Conservation (phyloP, 2,113 vertebrate species). For the Lasiurus borealis region DNA sequence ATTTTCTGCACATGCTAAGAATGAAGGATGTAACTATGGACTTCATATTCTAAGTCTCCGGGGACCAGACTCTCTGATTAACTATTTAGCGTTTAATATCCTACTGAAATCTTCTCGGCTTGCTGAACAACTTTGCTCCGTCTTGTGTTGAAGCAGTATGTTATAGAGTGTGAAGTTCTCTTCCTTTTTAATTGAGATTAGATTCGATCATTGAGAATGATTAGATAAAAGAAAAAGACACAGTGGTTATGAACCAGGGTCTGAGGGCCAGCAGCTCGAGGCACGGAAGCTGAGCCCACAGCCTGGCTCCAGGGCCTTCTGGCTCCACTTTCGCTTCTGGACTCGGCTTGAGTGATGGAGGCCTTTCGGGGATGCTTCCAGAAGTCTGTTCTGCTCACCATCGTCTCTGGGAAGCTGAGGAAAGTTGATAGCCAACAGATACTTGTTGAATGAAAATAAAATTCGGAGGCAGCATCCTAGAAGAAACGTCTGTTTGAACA, state of each 20-base stretch:
- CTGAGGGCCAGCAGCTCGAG: not conserved
- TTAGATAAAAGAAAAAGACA: not conserved
- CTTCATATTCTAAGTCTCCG: not conserved
- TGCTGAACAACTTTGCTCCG: not conserved
- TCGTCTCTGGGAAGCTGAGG: not conserved
- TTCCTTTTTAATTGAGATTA: not conserved
- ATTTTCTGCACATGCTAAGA: conserved; percentile 64
- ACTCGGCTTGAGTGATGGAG: not conserved
- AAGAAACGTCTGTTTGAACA: not conserved
- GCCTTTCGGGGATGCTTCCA: not conserved
- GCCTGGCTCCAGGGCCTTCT: not conserved
- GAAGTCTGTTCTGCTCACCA: not conserved
- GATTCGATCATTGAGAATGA: not conserved
- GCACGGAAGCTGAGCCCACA: not conserved
- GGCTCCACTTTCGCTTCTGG: not conserved
- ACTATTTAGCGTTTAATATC: conserved; percentile 34
- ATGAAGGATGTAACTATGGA: conserved; percentile 18
- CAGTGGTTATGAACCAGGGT: not conserved
- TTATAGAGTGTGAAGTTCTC: not conserved
- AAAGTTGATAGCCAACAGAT: rapidly evolving
- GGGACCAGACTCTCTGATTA: not conserved
- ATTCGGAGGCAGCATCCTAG: not conserved
- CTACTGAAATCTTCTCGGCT: not conserved
- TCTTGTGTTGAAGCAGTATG: not conserved
- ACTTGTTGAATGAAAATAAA: not conserved